Percentiles rank a stretch among this genome's conserved stretches.
Evolutionary conservation across 2,888 invertebrate species (phyloP).

Genomic region (Melinaea marsaeus): DNA sequence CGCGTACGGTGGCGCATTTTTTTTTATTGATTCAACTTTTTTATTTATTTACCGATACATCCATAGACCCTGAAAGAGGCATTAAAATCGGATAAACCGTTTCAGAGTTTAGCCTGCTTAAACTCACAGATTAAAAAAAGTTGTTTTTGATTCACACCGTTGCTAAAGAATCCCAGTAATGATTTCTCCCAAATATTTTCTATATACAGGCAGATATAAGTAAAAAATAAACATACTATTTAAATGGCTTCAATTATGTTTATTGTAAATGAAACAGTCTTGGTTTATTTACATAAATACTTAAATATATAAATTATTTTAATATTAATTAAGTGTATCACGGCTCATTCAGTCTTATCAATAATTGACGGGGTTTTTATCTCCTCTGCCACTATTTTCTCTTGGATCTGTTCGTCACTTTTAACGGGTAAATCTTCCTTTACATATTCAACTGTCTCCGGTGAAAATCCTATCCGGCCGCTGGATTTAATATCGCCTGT

Average conservation of each 20-base stretch:
- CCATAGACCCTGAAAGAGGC: too few relatives aligned
- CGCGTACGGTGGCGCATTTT: too few relatives aligned
- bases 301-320: slow-evolving; percentile 24
- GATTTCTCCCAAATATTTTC: neutral
- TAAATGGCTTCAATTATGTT: slow-evolving; percentile 6
- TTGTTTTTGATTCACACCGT: too few relatives aligned
- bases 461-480: slow-evolving; percentile 42
- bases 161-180: too few relatives aligned
- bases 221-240: slow-evolving; percentile 9
- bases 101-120: too few relatives aligned
- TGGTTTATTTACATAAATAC: slow-evolving; percentile 17
- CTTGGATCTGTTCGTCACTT: slow-evolving; percentile 13
- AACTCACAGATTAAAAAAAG: too few relatives aligned
- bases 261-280: slow-evolving; percentile 1
- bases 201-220: neutral
- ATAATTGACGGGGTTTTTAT: slow-evolving; percentile 35
- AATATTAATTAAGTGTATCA: slow-evolving; percentile 19
- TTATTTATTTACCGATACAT: too few relatives aligned
- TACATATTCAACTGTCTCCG: slow-evolving; percentile 12
- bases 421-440: slow-evolving; percentile 15
- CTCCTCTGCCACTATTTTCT: slow-evolving; percentile 30
- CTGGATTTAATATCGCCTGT: slow-evolving; percentile 58
- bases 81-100: too few relatives aligned
- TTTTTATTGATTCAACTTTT: too few relatives aligned
- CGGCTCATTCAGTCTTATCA: slow-evolving; percentile 34